Base-by-base conservation (phyloP, 2,797 vertebrate genomes). In the Tadarida brasiliensis region DNA sequence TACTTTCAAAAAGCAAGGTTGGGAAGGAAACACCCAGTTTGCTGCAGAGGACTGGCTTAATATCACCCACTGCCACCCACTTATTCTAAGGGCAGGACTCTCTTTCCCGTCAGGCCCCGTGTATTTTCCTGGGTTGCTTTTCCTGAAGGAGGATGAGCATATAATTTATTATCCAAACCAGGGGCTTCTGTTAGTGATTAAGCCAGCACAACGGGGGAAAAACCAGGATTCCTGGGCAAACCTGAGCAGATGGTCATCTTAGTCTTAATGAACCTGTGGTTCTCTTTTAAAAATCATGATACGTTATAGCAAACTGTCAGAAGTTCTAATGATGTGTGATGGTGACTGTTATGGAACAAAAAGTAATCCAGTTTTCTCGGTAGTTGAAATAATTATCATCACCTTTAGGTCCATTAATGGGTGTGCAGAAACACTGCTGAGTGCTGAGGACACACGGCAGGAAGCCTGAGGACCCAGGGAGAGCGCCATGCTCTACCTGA, bases 401-500 rank as follows among this genome's bases (percentile, higher is more conserved):
- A 47, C 6, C 33, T 33, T 35, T 26, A 56, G 0, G 3, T 56
- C 11, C 87, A 44, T 77, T 77, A 49, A 33, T 44, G 28, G 16
- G 28, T 59, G 0, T 67, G 5, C 2, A 59, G 3, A 78, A 78
- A 87, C 9, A 54, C 56, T 73, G 7, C 0, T 0, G 2, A 63
- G 47, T 15, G 20, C 7, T 74, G 5, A 0, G 1, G n/a, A 33
- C 30, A 47, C 2, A 33, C 1, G 26, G 1, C 2, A 26, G 30
- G 44, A 6, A 87, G 33, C 17, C 54, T 10, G 14, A 24, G 39
- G 35, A 56, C 65, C 35, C 33, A 0, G 15, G 3, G 19, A 33
- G 15, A 39, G 12, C 7, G 24, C 2, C 10, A 11, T 17, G 4
- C 9, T 44, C 2, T 51, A 2, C 57, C n/a, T 61, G 24, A 6